Evolutionary conservation across 2,113 vertebrate species (phyloP).

Genomic region (Ovis aries): ARS-UI_Ramb_v3.0 NC_056057.1:109385001-109385500

Average conservation of each 20-base stretch:
- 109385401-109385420: slow-evolving; percentile 9
- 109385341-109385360: slow-evolving; percentile 66
- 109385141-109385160: slow-evolving; percentile 52
- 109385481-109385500: background rate
- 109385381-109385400: background rate
- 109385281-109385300: slow-evolving; percentile 32
- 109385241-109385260: slow-evolving; percentile 43
- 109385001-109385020: background rate
- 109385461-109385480: slow-evolving; percentile 54
- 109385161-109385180: slow-evolving; percentile 53
- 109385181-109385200: slow-evolving; percentile 56
- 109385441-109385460: slow-evolving; percentile 5
- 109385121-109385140: slow-evolving; percentile 56
- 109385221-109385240: slow-evolving; percentile 47
- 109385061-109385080: background rate
- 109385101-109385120: slow-evolving; percentile 10
- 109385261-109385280: slow-evolving; percentile 63
- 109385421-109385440: slow-evolving; percentile 60
- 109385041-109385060: background rate
- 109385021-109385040: background rate
- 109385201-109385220: slow-evolving; percentile 55
- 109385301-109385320: slow-evolving; percentile 6
- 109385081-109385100: background rate
- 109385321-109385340: background rate
- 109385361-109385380: slow-evolving; percentile 50